A percentile compares a stretch with the other conserved stretches of the same genome.
These are phyloP conservation scores for Cyprinodon diabolis DNA, from an alignment of 2,797 vertebrate genomes.

Conservation along the genomic window DNA sequence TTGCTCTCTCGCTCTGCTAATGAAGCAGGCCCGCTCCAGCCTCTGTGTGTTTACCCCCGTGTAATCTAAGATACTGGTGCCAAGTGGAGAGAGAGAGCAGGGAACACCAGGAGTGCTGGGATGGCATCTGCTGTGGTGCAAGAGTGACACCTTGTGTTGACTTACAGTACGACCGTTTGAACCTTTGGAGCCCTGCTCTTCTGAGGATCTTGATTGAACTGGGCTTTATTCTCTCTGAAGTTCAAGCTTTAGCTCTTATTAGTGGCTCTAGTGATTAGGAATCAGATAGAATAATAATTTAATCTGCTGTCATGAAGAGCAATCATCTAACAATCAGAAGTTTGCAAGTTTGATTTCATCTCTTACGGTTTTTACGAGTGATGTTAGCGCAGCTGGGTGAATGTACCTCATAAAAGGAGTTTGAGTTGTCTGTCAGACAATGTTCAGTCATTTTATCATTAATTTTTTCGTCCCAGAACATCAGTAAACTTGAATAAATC, in stretches of 20 bases:
- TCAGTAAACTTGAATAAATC: not conserved
- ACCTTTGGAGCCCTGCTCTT: not conserved
- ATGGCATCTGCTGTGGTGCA: constrained; percentile 27
- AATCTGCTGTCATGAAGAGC: not conserved
- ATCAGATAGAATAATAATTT: not conserved
- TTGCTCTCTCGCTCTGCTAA: constrained; percentile 65
- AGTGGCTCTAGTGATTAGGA: not conserved
- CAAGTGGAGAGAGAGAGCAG: constrained; percentile 9
- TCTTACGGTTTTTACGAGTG: not conserved
- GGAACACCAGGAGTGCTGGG: not conserved
- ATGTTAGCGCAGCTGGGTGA: not conserved
- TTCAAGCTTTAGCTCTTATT: not conserved
- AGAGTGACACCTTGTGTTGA: constrained; percentile 73
- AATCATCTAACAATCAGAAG: not conserved
- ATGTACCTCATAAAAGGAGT: not conserved
- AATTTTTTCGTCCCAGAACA: not conserved
- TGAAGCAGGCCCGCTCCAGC: constrained; percentile 64
- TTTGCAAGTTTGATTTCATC: not conserved
- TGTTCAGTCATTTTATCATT: not conserved
- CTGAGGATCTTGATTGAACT: not conserved
- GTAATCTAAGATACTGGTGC: constrained; percentile 69
- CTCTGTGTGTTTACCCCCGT: constrained; percentile 60
- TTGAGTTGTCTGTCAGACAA: not conserved
- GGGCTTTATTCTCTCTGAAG: not conserved
- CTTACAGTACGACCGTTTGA: constrained; percentile 24